Evolutionary conservation across 2,888 invertebrate genomes (phyloP).

Genomic region (Meganola albula): DNA sequence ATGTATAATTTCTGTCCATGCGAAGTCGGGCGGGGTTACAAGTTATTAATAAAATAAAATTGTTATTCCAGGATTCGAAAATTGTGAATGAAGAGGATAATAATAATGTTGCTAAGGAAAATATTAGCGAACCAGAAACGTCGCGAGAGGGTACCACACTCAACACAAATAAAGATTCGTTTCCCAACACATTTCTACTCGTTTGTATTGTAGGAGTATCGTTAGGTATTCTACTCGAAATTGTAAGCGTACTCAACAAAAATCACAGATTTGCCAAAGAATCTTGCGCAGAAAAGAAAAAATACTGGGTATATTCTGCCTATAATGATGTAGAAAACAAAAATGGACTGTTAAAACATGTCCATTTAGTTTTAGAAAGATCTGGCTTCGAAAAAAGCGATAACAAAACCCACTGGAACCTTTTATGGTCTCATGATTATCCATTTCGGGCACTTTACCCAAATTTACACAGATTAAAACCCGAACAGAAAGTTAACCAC

Average conservation of each 20-base stretch:
- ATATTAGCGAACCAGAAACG: constrained; percentile 9
- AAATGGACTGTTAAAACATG: constrained; percentile 86
- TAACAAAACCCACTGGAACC: constrained; percentile 83
- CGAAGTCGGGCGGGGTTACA: no score
- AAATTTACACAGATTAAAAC: constrained; percentile 76
- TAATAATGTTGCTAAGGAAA: constrained; percentile 15
- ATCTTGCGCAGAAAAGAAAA: constrained; percentile 23
- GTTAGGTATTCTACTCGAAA: constrained; percentile 50
- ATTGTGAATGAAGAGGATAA: constrained; percentile 14
- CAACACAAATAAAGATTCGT: constrained; percentile 22
- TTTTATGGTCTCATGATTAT: constrained; percentile 96
- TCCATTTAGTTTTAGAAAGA: constrained; percentile 85
- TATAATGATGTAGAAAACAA: constrained; percentile 72
- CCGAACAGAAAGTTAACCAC: constrained; percentile 92
- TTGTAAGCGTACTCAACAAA: constrained; percentile 44
- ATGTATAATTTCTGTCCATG: background rate
- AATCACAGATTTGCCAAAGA: constrained; percentile 29
- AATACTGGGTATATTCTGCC: constrained; percentile 80
- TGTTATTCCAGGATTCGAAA: constrained; percentile 24
- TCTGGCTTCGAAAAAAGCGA: constrained; percentile 83
- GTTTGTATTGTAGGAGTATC: constrained; percentile 55
- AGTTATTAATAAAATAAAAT: background rate
- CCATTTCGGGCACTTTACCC: constrained; percentile 83
- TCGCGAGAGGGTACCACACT: constrained; percentile 13
- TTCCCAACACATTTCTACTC: constrained; percentile 43